Conservation (phyloP, 2,797 vertebrate species). For the Muscicapa comitata region DNA sequence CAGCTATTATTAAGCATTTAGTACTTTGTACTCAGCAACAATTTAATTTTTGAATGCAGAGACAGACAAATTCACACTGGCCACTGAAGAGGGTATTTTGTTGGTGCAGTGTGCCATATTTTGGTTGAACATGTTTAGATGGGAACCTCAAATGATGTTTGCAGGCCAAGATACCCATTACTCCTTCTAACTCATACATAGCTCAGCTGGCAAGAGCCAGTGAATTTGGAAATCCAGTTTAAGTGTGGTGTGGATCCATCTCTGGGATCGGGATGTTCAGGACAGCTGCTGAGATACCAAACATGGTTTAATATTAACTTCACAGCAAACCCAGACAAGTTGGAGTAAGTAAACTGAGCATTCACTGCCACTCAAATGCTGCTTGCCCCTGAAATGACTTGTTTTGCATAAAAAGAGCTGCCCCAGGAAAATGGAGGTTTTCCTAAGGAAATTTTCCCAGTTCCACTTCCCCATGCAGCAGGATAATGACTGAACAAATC, state of each 20-base stretch:
- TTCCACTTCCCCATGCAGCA: background rate
- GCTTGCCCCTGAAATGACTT: background rate
- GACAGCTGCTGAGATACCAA: background rate
- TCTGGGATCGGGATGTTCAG: background rate
- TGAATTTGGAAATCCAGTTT: background rate
- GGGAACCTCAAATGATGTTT: background rate
- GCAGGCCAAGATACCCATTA: background rate
- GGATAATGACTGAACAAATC: background rate
- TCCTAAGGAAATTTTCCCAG: background rate
- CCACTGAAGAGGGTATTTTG: background rate
- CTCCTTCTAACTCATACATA: background rate
- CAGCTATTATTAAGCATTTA: conserved; percentile 12
- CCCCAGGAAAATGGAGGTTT: background rate
- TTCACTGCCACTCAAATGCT: background rate
- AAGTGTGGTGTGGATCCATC: background rate
- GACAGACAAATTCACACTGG: background rate
- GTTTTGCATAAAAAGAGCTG: background rate
- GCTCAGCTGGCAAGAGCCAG: background rate
- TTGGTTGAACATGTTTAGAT: background rate
- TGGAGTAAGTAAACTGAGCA: fast-evolving
- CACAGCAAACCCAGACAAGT: background rate
- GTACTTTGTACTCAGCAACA: background rate
- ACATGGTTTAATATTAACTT: conserved; percentile 35
- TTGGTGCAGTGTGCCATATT: background rate
- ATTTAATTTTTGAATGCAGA: background rate